Base-by-base conservation (phyloP, 2,888 invertebrate species). In the Phalera bucephala region DNA sequence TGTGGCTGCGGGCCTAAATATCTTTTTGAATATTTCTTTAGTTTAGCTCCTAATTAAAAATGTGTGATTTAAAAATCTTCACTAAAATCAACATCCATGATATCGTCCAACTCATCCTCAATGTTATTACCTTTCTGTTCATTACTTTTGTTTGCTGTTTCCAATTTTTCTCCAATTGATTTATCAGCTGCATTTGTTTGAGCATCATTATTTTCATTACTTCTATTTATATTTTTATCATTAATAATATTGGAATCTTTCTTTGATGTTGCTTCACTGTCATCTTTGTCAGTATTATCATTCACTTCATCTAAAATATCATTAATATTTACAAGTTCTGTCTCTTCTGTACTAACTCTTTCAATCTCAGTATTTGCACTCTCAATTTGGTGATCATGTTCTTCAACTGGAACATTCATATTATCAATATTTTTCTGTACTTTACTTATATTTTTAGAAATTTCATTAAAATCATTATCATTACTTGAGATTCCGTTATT, bases 41-140 rank as follows among this genome's bases (percentile, higher is more conserved):
- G 59, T 63, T 42, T 11, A 25, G 7, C 3, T 3, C 17, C 17
- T 6, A 12, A 25, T n/a, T 3, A 22, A 9, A 22, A 22, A 22
- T 22, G 10, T 22, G 22, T 17, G 6, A 17, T 2, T 51, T 59
- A 86, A 57, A 81, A 85, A 10, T 82, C 84, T 22, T 83, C 83
- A 66, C 51, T 67, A 40, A 87, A 87, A 59, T 87, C 85, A 8
- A 86, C 64, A 61, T 85, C 84, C 84, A 87, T 86, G 1, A 80
- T 17, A 10, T 78, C 9, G 21, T 40, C 32, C 12, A 26, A 27
- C 20, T 37, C 33, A 23, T 25, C 29, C 29, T 34, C 17, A 17
- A 25, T 29, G 21, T 15, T 21, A 13, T 31, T 31, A 7, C 27
- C 20, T 13, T 3, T 17, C 5, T 3, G 17, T 17, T 17, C 19